phyloP scores from a whole-genome alignment of 2,797 vertebrate genomes.

The Acanthurus leucopareius region DNA sequence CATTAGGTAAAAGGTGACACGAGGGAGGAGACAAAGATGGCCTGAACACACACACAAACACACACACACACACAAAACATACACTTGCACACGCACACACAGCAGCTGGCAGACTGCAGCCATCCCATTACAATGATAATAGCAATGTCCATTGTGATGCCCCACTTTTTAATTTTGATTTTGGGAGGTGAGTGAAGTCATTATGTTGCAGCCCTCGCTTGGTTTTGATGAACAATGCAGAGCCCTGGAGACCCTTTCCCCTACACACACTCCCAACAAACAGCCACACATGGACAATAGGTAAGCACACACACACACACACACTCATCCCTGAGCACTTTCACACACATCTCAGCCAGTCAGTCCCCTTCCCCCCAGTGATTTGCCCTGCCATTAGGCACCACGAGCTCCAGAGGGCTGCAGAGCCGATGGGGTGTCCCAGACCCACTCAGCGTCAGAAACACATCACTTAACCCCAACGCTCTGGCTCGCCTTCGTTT shows the following conservation, averaged over 20 bases:
- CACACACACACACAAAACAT: slow-evolving; percentile 23
- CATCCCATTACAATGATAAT: slow-evolving; percentile 67
- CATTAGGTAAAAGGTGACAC: slow-evolving; percentile 50
- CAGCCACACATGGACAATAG: slow-evolving; percentile 12
- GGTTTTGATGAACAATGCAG: slow-evolving; percentile 65
- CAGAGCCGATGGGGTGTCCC: slow-evolving; percentile 83
- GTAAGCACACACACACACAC: slow-evolving; percentile 32
- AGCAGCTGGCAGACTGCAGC: slow-evolving; percentile 70
- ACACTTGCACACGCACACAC: slow-evolving; percentile 31
- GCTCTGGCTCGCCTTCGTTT: slow-evolving; percentile 75
- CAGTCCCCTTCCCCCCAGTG: slow-evolving; percentile 48
- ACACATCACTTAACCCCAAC: slow-evolving; percentile 92
- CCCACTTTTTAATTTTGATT: slow-evolving; percentile 72
- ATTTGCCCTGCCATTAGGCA: slow-evolving; percentile 71
- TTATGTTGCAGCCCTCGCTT: slow-evolving; percentile 52
- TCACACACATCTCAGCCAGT: slow-evolving; percentile 43
- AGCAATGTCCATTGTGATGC: slow-evolving; percentile 57
- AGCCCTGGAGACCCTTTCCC: slow-evolving; percentile 53
- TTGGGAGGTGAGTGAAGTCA: slow-evolving; percentile 60
- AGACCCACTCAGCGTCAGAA: slow-evolving; percentile 85
- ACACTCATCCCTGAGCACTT: slow-evolving; percentile 31
- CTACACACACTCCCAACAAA: slow-evolving; percentile 4
- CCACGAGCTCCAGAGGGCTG: slow-evolving; percentile 55
- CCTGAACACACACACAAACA: slow-evolving; percentile 38
- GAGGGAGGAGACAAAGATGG: slow-evolving; percentile 38